A percentile compares a stretch with the other conserved stretches of the same genome.
phyloP scores from a whole-genome alignment of 2,113 vertebrate genomes.

The Rhinopomastus cyanomelas region DNA sequence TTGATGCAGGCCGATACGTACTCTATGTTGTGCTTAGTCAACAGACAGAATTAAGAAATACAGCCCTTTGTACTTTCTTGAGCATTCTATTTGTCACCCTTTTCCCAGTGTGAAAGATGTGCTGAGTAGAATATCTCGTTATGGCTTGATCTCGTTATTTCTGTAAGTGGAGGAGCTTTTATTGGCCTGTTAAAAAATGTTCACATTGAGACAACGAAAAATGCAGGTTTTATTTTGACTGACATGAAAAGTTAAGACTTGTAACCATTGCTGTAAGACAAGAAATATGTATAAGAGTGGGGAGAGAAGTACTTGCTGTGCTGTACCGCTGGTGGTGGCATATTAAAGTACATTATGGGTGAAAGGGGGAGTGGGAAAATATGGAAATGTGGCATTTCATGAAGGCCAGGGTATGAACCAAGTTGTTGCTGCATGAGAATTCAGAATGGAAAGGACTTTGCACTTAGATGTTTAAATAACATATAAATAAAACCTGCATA shows the following conservation, averaged over 20 bases:
- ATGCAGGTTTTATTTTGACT: background rate
- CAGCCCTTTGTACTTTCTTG: background rate
- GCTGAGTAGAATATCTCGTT: background rate
- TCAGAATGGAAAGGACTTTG: background rate
- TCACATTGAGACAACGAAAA: background rate
- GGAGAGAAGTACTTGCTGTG: background rate
- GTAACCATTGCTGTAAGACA: background rate
- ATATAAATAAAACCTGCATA: background rate
- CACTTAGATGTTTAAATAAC: no score
- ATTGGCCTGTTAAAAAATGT: background rate
- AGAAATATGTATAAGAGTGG: background rate
- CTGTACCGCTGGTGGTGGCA: rapidly evolving
- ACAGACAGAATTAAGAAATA: background rate
- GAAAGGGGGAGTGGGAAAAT: background rate
- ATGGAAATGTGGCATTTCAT: background rate
- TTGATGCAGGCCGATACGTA: background rate
- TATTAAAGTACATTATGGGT: background rate
- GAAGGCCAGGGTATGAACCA: background rate
- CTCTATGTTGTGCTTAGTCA: background rate
- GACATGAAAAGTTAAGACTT: background rate
- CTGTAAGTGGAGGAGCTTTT: background rate
- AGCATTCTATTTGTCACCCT: background rate
- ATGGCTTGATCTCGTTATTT: background rate
- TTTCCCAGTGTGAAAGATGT: background rate
- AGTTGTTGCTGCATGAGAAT: background rate